Base-by-base conservation (phyloP, 2,797 vertebrate species). In the Pangasius macronema region DNA sequence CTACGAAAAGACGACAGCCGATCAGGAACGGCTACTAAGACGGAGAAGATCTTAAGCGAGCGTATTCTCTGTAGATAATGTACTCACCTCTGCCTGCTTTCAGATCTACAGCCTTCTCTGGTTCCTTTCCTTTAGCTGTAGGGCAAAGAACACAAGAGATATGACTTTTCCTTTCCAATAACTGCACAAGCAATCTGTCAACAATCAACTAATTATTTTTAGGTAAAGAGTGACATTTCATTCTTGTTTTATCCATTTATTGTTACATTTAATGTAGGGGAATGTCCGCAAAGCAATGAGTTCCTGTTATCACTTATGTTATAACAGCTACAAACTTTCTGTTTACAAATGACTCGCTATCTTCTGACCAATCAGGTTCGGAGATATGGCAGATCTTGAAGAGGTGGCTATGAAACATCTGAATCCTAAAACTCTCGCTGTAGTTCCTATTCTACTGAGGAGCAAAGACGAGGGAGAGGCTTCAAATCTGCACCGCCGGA, bases 121-220 rank as follows among this genome's bases (percentile, higher is more conserved):
- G 96, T 94, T 99, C 98, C 96, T 96, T 99, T 95, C 96, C 96
- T 97, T 98, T 99, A 93, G 95, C 98, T 99, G 94, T n/a, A 91
- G 95, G 91, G n/a, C 75, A 93, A 82, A 87, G 75, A 91, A 27
- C 85, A 89, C 1, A 5, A 9, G 3, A 76, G 33, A 36, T 57
- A 14, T 79, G 51, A 79, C 46, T 46, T 39, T 22, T 24, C 0
- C 2, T 59, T 59, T 59, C 8, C 33, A 36, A 36, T 6, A 49
- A 46, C 22, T 46, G 39, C 22, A 27, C 70, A 73, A 8, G 61
- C 61, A 33, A 67, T n/a, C 30, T 33, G 30, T 20, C 16, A 20
- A 39, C 67, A 70, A 24, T 42, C 20, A 55, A 42, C 42, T 42
- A 46, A 46, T 46, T 46, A 46, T 24, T 49, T 51, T 49, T 51